Evolutionary conservation across 2,797 vertebrate genomes (phyloP).

Genomic region (Ceryle rudis): DNA sequence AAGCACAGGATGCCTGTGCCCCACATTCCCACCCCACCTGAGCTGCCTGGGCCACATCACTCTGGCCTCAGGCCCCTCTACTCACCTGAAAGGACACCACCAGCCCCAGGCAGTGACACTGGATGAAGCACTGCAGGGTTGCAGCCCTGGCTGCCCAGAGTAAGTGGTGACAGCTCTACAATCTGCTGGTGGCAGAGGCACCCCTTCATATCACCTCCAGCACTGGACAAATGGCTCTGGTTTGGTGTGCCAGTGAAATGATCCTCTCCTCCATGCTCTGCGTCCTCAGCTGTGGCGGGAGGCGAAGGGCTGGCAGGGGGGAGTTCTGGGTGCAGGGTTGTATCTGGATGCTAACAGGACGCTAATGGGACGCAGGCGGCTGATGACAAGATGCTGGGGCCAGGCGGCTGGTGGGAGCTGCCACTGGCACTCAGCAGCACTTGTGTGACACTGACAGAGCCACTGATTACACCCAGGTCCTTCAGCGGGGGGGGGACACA

Average conservation of each 20-base stretch:
- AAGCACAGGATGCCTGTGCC: fast-evolving
- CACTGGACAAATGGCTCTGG: neutral
- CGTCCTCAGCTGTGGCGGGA: neutral
- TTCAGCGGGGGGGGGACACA: neutral
- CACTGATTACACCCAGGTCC: neutral
- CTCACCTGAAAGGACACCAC: neutral
- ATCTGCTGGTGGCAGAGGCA: neutral
- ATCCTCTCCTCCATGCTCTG: neutral
- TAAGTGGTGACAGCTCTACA: fast-evolving
- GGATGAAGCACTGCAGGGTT: neutral
- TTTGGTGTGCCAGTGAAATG: fast-evolving
- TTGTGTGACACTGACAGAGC: neutral
- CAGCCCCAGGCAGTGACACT: neutral
- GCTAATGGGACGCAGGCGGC: neutral
- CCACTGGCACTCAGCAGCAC: neutral
- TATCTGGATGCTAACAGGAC: neutral
- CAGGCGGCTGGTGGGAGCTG: neutral
- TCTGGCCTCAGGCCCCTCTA: neutral
- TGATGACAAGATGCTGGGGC: neutral
- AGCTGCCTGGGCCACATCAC: neutral
- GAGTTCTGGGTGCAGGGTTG: neutral
- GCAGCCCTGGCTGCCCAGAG: neutral
- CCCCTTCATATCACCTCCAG: neutral
- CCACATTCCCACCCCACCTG: fast-evolving
- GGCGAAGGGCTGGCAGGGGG: neutral